Evolutionary conservation across 2,797 vertebrate species (phyloP).

Genomic region (Pangasius sanitwongsei): DNA sequence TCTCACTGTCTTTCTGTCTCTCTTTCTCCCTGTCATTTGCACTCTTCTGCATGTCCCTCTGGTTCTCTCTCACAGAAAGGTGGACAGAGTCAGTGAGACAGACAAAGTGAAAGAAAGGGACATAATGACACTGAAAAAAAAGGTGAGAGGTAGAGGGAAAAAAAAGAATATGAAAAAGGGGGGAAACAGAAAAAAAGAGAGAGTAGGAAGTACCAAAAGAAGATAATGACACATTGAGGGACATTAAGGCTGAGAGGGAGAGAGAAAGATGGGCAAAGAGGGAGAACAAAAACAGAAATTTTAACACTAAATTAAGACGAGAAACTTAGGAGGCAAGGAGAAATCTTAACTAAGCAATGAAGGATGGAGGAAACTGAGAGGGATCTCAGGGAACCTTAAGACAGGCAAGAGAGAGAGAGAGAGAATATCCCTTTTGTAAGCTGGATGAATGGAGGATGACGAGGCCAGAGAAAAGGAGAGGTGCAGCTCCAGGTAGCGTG

Average conservation of each 20-base stretch:
- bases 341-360: neutral
- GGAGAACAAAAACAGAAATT: neutral
- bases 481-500: constrained; percentile 32
- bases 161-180: neutral
- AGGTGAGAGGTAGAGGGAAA: neutral
- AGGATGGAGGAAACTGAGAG: neutral
- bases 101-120: neutral
- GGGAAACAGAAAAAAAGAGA: neutral
- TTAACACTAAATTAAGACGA: neutral
- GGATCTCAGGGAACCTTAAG: neutral
- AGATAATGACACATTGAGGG: neutral
- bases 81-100: neutral
- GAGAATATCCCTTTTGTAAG: constrained; percentile 23
- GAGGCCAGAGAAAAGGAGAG: constrained; percentile 20
- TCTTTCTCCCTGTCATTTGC: neutral
- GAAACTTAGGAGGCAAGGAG: neutral
- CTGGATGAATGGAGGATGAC: constrained; percentile 5
- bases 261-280: neutral
- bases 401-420: neutral
- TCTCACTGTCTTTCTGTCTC: neutral
- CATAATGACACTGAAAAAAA: neutral
- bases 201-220: neutral
- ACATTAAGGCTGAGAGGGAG: neutral
- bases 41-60: neutral
- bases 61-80: neutral